Conservation (phyloP, 2,113 vertebrate species). For the Dipodomys merriami region DNA sequence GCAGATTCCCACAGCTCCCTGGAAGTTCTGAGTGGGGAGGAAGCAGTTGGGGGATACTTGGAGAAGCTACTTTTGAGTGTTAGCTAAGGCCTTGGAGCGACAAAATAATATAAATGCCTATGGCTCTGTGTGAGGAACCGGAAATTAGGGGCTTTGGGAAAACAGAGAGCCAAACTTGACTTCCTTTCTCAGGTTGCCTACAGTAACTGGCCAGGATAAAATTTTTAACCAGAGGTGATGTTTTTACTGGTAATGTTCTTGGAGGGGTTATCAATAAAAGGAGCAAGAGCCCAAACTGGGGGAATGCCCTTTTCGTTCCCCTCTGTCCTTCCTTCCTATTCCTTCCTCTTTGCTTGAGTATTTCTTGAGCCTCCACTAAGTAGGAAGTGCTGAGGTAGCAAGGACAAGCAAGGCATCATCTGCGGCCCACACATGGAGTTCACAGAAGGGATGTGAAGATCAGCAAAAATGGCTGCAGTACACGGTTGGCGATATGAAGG, state of each 20-base stretch:
- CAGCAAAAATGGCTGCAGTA: not conserved
- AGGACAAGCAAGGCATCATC: too few relatives aligned
- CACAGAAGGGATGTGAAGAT: not conserved
- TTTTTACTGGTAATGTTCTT: not conserved
- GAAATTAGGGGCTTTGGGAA: not conserved
- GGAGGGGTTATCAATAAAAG: not conserved
- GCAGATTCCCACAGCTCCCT: not conserved
- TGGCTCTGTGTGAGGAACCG: not conserved
- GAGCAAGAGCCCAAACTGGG: not conserved
- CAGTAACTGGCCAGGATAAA: not conserved
- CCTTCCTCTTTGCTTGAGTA: not conserved
- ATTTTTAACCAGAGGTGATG: slow-evolving; percentile 1
- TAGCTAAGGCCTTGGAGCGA: not conserved
- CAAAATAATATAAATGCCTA: not conserved
- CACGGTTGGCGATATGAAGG: not conserved
- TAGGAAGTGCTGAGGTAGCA: not conserved
- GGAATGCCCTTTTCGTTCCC: not conserved
- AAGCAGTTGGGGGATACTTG: not conserved
- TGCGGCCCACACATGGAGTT: not conserved
- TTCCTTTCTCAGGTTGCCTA: not conserved
- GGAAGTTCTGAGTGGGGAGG: not conserved
- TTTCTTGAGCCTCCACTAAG: not conserved
- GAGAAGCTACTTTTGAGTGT: not conserved
- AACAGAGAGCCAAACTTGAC: slow-evolving; percentile 24
- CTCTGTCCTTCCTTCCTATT: not conserved